Evolutionary conservation across 1,140 invertebrate genomes (phyloP).

Genomic region (Formica exsecta): DNA sequence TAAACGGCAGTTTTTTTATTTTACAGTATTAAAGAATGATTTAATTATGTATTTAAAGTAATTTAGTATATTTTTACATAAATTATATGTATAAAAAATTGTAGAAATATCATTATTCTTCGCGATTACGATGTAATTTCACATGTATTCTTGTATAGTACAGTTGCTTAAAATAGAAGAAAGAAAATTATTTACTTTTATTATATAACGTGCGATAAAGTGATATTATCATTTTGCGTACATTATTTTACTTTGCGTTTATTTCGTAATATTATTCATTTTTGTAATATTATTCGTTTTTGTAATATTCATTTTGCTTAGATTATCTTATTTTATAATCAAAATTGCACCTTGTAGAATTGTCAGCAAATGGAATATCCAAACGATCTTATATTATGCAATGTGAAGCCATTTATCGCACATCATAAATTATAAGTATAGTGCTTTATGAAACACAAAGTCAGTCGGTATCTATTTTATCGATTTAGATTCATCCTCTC

Average conservation of each 20-base stretch:
- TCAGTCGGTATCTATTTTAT: constrained; percentile 46
- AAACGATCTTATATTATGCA: not conserved
- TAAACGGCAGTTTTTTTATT: not conserved
- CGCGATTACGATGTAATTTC: not conserved
- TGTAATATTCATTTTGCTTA: not conserved
- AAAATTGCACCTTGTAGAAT: not conserved
- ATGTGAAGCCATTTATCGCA: constrained; percentile 1
- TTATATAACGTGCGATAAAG: not conserved
- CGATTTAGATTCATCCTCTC: constrained; percentile 54
- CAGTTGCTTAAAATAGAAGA: not conserved
- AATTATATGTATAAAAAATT: not conserved
- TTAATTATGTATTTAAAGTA: not conserved
- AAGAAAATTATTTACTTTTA: not conserved
- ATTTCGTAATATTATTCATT: not conserved
- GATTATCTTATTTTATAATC: not conserved
- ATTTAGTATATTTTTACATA: constrained; percentile 3
- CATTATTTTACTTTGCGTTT: not conserved
- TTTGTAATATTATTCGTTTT: not conserved
- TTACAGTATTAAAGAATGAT: not conserved
- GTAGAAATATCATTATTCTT: not conserved
- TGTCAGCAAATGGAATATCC: not conserved
- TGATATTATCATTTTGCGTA: not conserved
- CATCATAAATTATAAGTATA: constrained; percentile 14
- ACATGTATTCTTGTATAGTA: not conserved
- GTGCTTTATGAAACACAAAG: constrained; percentile 4